phyloP scores from a whole-genome alignment of 2,797 vertebrate species.

The Acropternis orthonyx region DNA sequence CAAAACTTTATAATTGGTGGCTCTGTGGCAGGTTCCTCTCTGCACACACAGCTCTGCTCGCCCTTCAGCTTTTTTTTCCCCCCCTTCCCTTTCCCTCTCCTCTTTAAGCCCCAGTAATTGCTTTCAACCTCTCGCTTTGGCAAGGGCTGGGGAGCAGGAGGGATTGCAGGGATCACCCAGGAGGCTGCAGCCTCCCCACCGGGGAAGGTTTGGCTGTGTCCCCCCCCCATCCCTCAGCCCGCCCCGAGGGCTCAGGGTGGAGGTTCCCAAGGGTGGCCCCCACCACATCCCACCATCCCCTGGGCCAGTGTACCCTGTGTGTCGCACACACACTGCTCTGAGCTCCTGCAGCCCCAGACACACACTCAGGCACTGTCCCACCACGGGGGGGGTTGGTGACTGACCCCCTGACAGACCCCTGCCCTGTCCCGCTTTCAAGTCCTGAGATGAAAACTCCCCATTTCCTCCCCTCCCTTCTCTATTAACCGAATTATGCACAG shows the following conservation, averaged over 20 bases:
- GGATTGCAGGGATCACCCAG: not conserved
- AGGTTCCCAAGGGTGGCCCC: not conserved
- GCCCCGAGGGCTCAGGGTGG: not conserved
- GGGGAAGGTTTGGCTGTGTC: not conserved
- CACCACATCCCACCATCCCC: not conserved
- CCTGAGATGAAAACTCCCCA: not conserved
- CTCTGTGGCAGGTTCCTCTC: conserved; percentile 81
- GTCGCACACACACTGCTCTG: rapidly evolving
- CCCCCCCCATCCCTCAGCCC: not conserved
- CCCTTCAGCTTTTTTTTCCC: not conserved
- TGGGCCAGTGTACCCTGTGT: not conserved
- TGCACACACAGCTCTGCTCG: conserved; percentile 22
- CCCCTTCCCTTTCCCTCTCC: not conserved
- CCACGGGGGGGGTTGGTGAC: rapidly evolving
- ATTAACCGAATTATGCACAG: not conserved
- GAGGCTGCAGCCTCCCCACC: not conserved
- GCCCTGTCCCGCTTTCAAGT: not conserved
- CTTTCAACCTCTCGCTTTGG: conserved; percentile 51
- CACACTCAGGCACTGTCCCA: not conserved
- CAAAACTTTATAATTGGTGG: conserved; percentile 84
- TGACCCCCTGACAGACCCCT: not conserved
- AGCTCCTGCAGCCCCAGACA: not conserved
- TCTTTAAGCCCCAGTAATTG: conserved; percentile 83
- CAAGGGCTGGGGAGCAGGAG: not conserved
- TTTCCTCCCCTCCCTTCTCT: not conserved